These are phyloP conservation scores for Phenacoccus solenopsis DNA, from an alignment of 1,140 invertebrate species.

Conservation along the genomic window DNA sequence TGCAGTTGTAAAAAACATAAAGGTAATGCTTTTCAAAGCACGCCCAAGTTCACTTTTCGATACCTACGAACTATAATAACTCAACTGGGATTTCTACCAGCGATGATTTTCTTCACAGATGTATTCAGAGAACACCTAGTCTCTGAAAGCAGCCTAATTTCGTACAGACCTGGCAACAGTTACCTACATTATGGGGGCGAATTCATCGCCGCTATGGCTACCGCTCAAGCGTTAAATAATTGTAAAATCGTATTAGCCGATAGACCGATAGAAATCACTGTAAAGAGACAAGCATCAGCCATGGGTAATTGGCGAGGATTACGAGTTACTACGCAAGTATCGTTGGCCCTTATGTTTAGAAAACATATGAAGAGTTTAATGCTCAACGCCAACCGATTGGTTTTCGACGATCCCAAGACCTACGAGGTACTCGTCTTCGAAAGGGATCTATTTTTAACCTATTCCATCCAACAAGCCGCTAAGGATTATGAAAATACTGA, in stretches of 20 bases:
- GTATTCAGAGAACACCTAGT: slow-evolving; percentile 7
- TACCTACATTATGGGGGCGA: neutral
- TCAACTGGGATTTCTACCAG: neutral
- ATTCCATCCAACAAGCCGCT: neutral
- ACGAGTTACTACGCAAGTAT: neutral
- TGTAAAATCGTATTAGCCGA: neutral
- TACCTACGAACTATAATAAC: neutral
- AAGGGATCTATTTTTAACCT: slow-evolving; percentile 3
- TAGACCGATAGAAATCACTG: neutral
- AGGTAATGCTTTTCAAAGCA: slow-evolving; percentile 7
- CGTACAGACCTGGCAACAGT: neutral
- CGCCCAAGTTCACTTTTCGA: neutral
- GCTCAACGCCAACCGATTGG: neutral
- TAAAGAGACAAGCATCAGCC: neutral
- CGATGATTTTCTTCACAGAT: slow-evolving; percentile 10
- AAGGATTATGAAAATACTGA: slow-evolving; percentile 4
- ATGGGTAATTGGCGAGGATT: slow-evolving; percentile 6
- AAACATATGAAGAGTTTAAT: slow-evolving; percentile 4
- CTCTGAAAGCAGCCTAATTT: neutral
- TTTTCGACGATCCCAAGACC: slow-evolving; percentile 5
- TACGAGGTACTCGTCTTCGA: slow-evolving; percentile 7
- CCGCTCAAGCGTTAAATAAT: neutral
- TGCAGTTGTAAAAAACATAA: slow-evolving; percentile 2
- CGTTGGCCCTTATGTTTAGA: neutral
- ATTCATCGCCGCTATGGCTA: slow-evolving; percentile 7